A percentile compares a stretch with the other conserved stretches of the same genome.
phyloP scores from a whole-genome alignment of 92 coral and sea anemone species.

The Zoanthus gigantus region DNA sequence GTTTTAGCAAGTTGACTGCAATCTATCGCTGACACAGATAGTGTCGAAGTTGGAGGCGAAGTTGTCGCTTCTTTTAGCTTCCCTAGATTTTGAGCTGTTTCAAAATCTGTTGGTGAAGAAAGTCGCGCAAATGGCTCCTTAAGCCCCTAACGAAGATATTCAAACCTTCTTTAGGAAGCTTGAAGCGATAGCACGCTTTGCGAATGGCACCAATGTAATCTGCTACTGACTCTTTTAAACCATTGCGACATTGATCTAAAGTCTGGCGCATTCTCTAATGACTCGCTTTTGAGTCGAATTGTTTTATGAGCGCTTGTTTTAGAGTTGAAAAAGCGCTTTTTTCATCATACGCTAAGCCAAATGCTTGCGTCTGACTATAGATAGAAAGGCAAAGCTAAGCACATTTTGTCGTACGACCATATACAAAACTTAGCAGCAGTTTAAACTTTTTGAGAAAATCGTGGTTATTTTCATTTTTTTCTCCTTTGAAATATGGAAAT shows the following conservation, averaged over 20 bases:
- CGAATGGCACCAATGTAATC: not conserved
- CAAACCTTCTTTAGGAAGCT: not conserved
- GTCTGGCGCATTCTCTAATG: not conserved
- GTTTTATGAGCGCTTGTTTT: not conserved
- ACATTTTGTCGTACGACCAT: not conserved
- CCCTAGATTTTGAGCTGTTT: not conserved
- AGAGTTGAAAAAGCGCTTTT: not conserved
- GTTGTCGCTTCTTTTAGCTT: not conserved
- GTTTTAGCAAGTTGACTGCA: not conserved
- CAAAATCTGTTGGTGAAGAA: not conserved
- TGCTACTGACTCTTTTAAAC: not conserved
- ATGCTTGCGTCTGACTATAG: not conserved
- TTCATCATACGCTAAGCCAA: not conserved
- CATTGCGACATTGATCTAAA: not conserved
- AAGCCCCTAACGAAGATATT: conserved; percentile 9
- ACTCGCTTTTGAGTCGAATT: not conserved
- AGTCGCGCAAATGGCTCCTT: not conserved
- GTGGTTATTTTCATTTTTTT: not conserved
- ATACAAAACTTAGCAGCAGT: not conserved
- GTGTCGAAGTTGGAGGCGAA: not conserved
- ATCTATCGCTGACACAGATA: not conserved
- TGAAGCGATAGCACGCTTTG: not conserved
- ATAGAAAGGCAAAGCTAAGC: not conserved
- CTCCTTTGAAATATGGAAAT: conserved; percentile 9
- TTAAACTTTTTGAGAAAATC: not conserved